Evolutionary conservation across 2,797 vertebrate species (phyloP).

Genomic region (Anisognathus igniventris): DNA sequence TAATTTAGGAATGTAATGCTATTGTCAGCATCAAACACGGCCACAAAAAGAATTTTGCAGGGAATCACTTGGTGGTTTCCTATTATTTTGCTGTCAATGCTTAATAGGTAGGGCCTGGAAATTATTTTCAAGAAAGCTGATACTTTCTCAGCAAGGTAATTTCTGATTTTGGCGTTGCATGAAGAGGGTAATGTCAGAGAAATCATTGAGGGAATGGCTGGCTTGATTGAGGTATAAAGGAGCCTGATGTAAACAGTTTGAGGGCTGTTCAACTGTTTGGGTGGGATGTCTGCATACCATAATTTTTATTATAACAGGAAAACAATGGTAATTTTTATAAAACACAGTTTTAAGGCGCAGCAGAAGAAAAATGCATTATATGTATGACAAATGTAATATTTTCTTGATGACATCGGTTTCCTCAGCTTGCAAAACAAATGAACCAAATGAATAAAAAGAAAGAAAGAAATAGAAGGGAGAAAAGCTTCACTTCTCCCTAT

Average conservation of each 20-base stretch:
- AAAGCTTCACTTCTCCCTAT: neutral
- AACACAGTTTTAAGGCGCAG: neutral
- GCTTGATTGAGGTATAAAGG: neutral
- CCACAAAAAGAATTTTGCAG: neutral
- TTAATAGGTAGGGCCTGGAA: neutral
- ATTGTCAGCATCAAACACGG: neutral
- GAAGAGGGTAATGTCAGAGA: neutral
- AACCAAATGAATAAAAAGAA: neutral
- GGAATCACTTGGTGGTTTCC: neutral
- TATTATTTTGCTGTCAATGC: neutral
- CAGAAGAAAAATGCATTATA: neutral
- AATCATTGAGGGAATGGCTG: neutral
- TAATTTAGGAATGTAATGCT: neutral
- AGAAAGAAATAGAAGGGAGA: neutral
- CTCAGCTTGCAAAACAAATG: slow-evolving; percentile 1
- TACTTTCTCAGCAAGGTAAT: neutral
- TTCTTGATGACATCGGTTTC: neutral
- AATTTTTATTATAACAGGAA: neutral
- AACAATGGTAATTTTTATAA: neutral
- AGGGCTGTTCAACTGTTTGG: neutral
- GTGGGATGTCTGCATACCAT: neutral
- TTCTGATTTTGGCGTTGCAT: neutral
- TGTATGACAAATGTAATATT: neutral
- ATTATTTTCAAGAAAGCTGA: neutral
- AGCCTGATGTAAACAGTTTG: neutral